Evolutionary conservation across 2,888 invertebrate species (phyloP).

Genomic region (Temnothorax unifasciatus): DNA sequence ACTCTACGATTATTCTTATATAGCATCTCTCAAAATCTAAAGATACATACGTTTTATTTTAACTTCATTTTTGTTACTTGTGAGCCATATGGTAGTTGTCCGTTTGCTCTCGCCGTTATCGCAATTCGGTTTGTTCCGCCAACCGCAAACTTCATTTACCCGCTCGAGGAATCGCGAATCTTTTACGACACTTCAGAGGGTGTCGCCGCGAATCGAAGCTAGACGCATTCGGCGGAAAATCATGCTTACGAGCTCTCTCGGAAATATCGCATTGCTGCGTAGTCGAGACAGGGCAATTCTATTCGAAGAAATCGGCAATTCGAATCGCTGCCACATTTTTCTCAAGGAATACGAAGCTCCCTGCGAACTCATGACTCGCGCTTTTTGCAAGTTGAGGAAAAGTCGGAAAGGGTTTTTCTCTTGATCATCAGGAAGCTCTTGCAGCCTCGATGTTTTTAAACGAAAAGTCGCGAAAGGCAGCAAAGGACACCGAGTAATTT

Average conservation of each 20-base stretch:
- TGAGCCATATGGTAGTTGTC: constrained; percentile 4
- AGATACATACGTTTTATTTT: constrained; percentile 1
- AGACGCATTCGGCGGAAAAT: constrained; percentile 59
- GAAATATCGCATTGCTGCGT: constrained; percentile 52
- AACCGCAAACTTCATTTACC: constrained; percentile 63
- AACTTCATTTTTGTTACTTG: constrained; percentile 22
- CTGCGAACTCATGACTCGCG: constrained; percentile 35
- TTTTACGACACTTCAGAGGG: constrained; percentile 50
- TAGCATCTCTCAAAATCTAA: constrained; percentile 2
- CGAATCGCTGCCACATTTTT: constrained; percentile 47
- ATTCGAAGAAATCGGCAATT: constrained; percentile 50
- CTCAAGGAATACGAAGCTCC: constrained; percentile 32
- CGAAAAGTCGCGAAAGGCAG: constrained; percentile 11
- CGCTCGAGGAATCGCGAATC: constrained; percentile 53
- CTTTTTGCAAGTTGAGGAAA: constrained; percentile 23
- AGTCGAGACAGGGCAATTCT: constrained; percentile 40
- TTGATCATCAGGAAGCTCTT: constrained; percentile 44
- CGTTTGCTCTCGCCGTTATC: constrained; percentile 10
- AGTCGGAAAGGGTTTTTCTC: constrained; percentile 27
- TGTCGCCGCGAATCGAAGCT: constrained; percentile 45
- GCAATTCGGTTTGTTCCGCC: constrained; percentile 48
- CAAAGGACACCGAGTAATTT: constrained; percentile 11
- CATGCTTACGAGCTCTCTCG: constrained; percentile 51
- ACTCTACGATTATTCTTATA: background rate
- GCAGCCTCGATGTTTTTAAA: constrained; percentile 40